These are phyloP conservation scores for Lacanobia oleracea DNA, from an alignment of 2,888 invertebrate species.

Conservation along the genomic window DNA sequence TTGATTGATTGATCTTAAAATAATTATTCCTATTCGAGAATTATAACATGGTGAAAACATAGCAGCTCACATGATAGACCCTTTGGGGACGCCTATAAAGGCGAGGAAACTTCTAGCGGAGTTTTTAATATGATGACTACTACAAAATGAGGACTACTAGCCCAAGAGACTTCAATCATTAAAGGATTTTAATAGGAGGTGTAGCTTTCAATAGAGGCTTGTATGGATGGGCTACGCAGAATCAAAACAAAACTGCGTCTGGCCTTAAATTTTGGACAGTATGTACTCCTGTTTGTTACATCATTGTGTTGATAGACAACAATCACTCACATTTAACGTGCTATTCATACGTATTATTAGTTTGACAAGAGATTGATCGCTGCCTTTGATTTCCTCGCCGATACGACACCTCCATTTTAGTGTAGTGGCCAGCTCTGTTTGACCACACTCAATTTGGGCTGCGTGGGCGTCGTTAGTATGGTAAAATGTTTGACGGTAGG, in stretches of 20 bases:
- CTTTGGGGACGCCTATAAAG: not conserved
- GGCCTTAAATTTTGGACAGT: slow-evolving; percentile 24
- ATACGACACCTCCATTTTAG: slow-evolving; percentile 64
- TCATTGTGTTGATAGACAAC: slow-evolving; percentile 61
- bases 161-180: too few relatives aligned
- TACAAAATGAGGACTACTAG: not conserved
- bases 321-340: slow-evolving; percentile 66
- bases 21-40: not conserved
- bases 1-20: too few relatives aligned
- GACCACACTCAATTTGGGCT: slow-evolving; percentile 62
- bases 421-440: slow-evolving; percentile 52
- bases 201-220: not conserved
- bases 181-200: too few relatives aligned
- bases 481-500: slow-evolving; percentile 45
- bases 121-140: too few relatives aligned
- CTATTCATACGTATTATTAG: slow-evolving; percentile 71
- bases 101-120: too few relatives aligned
- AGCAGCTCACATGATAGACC: not conserved
- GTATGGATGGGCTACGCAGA: not conserved
- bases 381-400: slow-evolving; percentile 64
- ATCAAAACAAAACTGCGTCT: slow-evolving; percentile 21
- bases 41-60: not conserved
- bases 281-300: slow-evolving; percentile 57
- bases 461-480: slow-evolving; percentile 60
- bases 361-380: slow-evolving; percentile 73